Evolutionary conservation across 2,888 invertebrate species (phyloP).

Genomic region (Dryococelus australis): DNA sequence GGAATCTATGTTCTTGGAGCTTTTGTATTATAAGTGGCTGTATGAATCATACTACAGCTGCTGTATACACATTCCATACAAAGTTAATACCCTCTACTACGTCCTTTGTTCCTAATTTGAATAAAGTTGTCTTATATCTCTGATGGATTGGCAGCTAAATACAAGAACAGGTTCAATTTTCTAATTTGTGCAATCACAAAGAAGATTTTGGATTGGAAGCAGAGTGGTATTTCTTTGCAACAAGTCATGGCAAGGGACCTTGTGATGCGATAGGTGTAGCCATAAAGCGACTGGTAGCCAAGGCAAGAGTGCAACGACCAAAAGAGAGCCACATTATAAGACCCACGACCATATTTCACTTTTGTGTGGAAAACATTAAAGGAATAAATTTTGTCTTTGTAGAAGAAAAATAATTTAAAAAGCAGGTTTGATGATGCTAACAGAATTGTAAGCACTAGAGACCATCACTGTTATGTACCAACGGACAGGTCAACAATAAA

Average conservation of each 20-base stretch:
- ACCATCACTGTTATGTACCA: not conserved
- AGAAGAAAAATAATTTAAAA: not conserved
- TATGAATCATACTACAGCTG: not conserved
- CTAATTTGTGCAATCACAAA: not conserved
- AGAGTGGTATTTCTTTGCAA: slow-evolving; percentile 1
- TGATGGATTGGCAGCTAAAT: not conserved
- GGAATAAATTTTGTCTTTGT: not conserved
- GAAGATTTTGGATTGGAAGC: not conserved
- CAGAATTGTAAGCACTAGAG: slow-evolving; percentile 6
- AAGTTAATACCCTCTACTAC: not conserved
- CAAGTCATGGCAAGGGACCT: slow-evolving; percentile 5
- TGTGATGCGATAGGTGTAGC: not conserved
- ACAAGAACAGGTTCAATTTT: slow-evolving; percentile 17
- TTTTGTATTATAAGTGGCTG: no score
- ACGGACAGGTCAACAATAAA: not conserved
- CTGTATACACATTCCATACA: no score
- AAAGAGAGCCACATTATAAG: not conserved
- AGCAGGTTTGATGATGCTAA: not conserved
- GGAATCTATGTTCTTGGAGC: no score
- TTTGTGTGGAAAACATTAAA: not conserved
- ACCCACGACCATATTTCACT: not conserved
- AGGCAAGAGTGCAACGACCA: not conserved
- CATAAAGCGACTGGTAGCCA: not conserved
- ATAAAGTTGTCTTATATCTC: not conserved
- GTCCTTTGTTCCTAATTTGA: slow-evolving; percentile 16